These are phyloP conservation scores for Hemicentrotus pulcherrimus DNA, from an alignment of 35 echinoderm and acorn worm species.

Conservation along the genomic window DNA sequence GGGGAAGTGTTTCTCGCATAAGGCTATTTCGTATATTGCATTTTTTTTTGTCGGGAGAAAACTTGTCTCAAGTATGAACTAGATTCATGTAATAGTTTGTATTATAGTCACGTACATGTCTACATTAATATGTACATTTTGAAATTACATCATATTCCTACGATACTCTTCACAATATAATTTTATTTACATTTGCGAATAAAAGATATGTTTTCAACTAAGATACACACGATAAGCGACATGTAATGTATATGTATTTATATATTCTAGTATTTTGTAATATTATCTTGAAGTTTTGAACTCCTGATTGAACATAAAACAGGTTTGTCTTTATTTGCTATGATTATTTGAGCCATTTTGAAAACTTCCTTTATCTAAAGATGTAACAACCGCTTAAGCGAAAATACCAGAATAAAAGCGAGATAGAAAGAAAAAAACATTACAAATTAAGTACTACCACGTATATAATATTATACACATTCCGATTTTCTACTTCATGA, in stretches of 20 bases:
- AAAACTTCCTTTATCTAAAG: background rate
- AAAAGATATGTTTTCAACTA: background rate
- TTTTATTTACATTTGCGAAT: slow-evolving; percentile 5
- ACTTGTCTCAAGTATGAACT: background rate
- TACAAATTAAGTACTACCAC: too few species aligned
- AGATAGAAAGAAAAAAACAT: too few species aligned
- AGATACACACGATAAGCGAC: background rate
- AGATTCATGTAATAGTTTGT: background rate
- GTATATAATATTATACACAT: too few species aligned
- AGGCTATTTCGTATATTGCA: background rate
- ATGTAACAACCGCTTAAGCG: background rate
- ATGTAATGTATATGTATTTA: background rate
- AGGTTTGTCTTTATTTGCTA: background rate
- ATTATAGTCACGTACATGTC: background rate
- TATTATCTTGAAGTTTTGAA: too few species aligned
- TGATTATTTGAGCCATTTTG: background rate
- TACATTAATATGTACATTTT: background rate
- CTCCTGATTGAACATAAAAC: background rate
- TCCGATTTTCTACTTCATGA: too few species aligned
- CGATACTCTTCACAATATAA: background rate
- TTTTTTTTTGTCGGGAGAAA: background rate
- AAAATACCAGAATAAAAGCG: background rate
- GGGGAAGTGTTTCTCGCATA: background rate
- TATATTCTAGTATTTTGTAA: background rate
- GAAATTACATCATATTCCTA: background rate